phyloP scores from a whole-genome alignment of 2,113 vertebrate species.

The Ctenomys sociabilis region DNA sequence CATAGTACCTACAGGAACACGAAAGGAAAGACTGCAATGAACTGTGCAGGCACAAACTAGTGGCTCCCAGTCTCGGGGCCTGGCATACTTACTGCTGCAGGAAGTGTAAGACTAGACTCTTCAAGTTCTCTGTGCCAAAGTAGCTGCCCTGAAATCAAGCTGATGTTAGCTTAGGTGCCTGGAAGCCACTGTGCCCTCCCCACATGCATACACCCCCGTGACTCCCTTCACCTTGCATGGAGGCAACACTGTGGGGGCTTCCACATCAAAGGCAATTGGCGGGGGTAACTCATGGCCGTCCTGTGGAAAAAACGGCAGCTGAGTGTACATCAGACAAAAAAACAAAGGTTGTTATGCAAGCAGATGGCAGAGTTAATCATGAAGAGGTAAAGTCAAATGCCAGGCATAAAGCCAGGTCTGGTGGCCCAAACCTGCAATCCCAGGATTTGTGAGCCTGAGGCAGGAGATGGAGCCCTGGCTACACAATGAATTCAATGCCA shows the following conservation, averaged over 20 bases:
- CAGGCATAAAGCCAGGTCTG: too few species aligned
- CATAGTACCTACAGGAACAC: slow-evolving; percentile 88
- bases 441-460: neutral
- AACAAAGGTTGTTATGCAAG: neutral
- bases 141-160: slow-evolving; percentile 89
- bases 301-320: slow-evolving; percentile 77
- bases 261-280: slow-evolving; percentile 93
- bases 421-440: neutral
- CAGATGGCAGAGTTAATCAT: neutral
- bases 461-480: neutral
- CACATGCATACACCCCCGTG: neutral
- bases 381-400: neutral
- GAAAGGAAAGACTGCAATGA: neutral
- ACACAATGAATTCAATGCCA: neutral
- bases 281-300: slow-evolving; percentile 93
- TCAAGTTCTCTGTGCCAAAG: slow-evolving; percentile 91
- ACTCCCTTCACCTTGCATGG: slow-evolving; percentile 88
- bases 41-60: neutral
- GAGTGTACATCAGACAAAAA: neutral
- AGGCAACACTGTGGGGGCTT: slow-evolving; percentile 90
- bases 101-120: slow-evolving; percentile 89
- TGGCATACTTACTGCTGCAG: slow-evolving; percentile 91
- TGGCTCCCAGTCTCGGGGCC: neutral
- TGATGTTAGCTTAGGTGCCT: neutral
- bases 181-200: neutral